These are phyloP conservation scores for Catamblyrhynchus diadema DNA, from an alignment of 2,797 vertebrate genomes.

Conservation along the genomic window DNA sequence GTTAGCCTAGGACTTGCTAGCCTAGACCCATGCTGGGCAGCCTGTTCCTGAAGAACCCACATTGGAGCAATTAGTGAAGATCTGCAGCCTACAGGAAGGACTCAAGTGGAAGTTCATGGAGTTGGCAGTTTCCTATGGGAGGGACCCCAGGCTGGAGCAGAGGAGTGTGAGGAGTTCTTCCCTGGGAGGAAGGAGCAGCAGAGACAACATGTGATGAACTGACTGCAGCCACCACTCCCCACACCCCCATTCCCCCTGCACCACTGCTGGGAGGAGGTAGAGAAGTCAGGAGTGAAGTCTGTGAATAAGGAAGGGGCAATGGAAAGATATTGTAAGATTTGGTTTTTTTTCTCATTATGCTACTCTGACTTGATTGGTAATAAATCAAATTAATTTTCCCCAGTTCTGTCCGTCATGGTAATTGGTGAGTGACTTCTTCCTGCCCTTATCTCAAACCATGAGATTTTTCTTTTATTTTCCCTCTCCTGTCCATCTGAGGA, in stretches of 20 bases:
- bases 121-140: accelerated
- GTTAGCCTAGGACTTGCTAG: neutral
- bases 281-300: neutral
- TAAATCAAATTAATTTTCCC: neutral
- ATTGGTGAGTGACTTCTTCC: neutral
- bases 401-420: neutral
- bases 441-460: neutral
- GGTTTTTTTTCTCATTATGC: neutral
- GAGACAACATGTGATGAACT: neutral
- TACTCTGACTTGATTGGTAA: neutral
- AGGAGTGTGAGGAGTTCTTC: neutral
- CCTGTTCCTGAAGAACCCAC: neutral
- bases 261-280: neutral
- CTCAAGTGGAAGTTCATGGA: accelerated
- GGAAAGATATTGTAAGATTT: neutral
- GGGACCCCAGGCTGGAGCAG: neutral
- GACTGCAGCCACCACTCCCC: neutral
- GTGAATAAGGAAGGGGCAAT: neutral
- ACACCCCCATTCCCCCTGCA: neutral
- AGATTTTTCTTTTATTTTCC: neutral
- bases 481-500: neutral
- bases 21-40: neutral
- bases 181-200: neutral
- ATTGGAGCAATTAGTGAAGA: neutral
- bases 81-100: neutral